Base-by-base conservation (phyloP, 2,797 vertebrate genomes). In the Clamator glandarius region DNA sequence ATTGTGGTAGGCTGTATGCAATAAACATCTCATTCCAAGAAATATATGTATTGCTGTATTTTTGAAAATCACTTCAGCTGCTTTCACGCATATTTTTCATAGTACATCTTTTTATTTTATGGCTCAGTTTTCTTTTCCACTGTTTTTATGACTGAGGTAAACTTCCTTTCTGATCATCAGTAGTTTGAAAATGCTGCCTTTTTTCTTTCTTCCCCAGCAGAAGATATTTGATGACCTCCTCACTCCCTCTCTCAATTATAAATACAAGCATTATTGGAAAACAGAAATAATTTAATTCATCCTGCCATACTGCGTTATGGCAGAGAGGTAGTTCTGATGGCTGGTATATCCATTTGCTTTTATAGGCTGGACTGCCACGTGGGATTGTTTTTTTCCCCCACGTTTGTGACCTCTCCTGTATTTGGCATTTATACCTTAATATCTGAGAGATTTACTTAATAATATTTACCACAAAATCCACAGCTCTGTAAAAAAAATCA, bases 11-110 rank as follows among this genome's bases (percentile, higher is more conserved):
- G 23, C 86, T 92, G 31, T 50, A 44, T 76, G 83, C 67, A 93
- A 73, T 95, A 92, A 94, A 87, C 67, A 87, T 91, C 70, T 84
- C 9, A 87, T 91, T 95, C 69, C 54, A 89, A 84, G 75, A 92
- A 93, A 96, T 89, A 58, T 42, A 90, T 70, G 28, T 87, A 55
- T 82, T 73, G 54, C 69, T 67, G 18, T 93, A 63, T 85, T 95
- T 91, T 64, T 50, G 84, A 87, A 89, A 95, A 75, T 73, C 69
- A 64, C 21, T 91, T 92, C 59, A 84, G 41, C 36, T 94, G 41
- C 36, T 89, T 92, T 88, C 63, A 87, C 0, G 0, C 13, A 5
- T 77, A 36, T 78, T 87, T 92, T 95, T 88, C 42, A 61, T 62
- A 64, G 76, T 86, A 82, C n/a, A 42, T 89, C 18, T 90, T 94